phyloP scores from a whole-genome alignment of 2,113 vertebrate species.

The Gambusia holbrooki region DNA sequence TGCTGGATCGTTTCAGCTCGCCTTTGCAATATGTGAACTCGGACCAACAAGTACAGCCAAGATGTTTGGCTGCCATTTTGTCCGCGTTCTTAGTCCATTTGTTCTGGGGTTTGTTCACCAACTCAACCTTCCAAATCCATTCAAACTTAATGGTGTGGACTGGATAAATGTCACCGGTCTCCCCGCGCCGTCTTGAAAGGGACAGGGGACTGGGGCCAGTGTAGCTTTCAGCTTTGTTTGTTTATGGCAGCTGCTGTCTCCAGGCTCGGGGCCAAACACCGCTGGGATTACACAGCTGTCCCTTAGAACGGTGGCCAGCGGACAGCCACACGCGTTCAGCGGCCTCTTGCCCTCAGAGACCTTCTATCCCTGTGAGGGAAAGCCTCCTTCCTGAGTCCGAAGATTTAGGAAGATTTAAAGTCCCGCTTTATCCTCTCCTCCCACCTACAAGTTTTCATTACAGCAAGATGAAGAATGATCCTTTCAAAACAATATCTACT shows the following conservation, averaged over 20 bases:
- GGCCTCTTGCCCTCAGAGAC: constrained; percentile 43
- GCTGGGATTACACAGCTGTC: constrained; percentile 64
- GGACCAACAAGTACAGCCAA: background rate
- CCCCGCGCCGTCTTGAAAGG: constrained; percentile 49
- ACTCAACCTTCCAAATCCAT: constrained; percentile 27
- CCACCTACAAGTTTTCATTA: constrained; percentile 56
- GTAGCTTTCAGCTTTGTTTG: constrained; percentile 73
- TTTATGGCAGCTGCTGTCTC: constrained; percentile 74
- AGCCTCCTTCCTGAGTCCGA: constrained; percentile 36
- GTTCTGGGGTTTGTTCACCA: constrained; percentile 34
- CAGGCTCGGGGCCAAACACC: constrained; percentile 65
- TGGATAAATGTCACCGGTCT: constrained; percentile 37
- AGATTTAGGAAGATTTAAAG: constrained; percentile 21
- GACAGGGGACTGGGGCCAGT: constrained; percentile 60
- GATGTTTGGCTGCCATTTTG: constrained; percentile 8
- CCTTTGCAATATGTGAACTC: too few species aligned
- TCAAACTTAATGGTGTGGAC: constrained; percentile 50
- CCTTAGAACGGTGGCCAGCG: constrained; percentile 44
- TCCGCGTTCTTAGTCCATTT: constrained; percentile 18
- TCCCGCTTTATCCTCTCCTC: constrained; percentile 13
- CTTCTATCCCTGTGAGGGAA: constrained; percentile 42
- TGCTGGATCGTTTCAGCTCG: background rate
- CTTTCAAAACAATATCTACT: constrained; percentile 63
- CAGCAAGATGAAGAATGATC: constrained; percentile 50
- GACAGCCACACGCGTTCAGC: constrained; percentile 53